Evolutionary conservation across 2,797 vertebrate genomes (phyloP), one percentile per base, ranked within the genome.

Genomic region (Centropyge bicolor): DNA sequence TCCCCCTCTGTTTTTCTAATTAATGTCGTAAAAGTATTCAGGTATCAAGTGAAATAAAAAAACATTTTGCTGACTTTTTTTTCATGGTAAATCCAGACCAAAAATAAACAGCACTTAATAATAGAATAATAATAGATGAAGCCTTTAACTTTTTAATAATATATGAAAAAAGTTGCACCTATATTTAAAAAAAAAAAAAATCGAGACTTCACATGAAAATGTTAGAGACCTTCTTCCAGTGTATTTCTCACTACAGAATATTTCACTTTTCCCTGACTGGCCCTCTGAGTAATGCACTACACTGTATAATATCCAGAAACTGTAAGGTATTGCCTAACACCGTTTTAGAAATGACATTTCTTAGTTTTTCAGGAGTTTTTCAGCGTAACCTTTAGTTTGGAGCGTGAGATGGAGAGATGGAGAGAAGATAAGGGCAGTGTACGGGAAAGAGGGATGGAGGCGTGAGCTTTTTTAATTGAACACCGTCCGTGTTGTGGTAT

Each of bases 381-480:
- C 78, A 76, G 82, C 69, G 79, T 92, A 93, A 92, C 91, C 91
- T 92, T 94, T 89, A 88, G 87, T 93, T 90, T 88, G 77, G 68
- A 81, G 74, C 70, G 19, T 57, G 81, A 90, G 91, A 93, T 87
- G 91, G 90, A 92, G 85, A 90, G 88, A 91, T 89, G 81, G 84
- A 88, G 84, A 61, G 81, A 71, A 70, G 90, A 91, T 90, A 91
- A 90, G 92, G 91, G 73, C 83, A 86, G 70, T 41, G 81, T 38
- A 31, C 4, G 55, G 57, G 57, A 71, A 63, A 76, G 78, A 83
- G 64, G 60, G 64, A 81, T 73, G 67, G 74, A 78, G 87, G 74
- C 80, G 67, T 27, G 73, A 77, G 74, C 64, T 69, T 77, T 84
- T 78, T 93, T 94, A 95, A 95, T 94, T 95, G 93, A 95, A 95